Conservation (phyloP, 2,797 vertebrate genomes). For the Gastrophryne carolinensis region DNA sequence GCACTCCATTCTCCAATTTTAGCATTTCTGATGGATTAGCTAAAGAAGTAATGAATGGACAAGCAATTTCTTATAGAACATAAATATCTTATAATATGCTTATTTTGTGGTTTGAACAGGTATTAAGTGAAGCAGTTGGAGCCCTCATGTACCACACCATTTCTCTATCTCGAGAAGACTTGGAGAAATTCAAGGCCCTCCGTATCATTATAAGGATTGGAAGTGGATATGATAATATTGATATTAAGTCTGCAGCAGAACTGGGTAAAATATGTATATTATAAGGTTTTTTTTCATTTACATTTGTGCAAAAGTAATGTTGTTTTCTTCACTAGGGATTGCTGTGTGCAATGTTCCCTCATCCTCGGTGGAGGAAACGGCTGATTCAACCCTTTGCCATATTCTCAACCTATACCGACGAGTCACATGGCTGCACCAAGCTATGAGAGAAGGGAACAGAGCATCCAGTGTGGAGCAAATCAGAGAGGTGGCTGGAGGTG, state of each 20-base stretch:
- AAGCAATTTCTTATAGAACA: too few relatives aligned
- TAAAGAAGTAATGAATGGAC: too few relatives aligned
- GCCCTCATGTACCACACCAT: slow-evolving; percentile 90
- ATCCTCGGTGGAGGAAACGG: slow-evolving; percentile 85
- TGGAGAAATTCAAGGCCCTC: slow-evolving; percentile 89
- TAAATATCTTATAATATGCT: too few relatives aligned
- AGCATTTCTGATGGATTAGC: too few relatives aligned
- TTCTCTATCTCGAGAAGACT: slow-evolving; percentile 84
- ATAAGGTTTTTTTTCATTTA: not conserved
- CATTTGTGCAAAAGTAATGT: not conserved
- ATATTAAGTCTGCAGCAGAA: slow-evolving; percentile 86
- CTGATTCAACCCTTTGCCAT: slow-evolving; percentile 86
- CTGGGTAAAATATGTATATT: slow-evolving; percentile 70
- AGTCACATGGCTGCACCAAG: slow-evolving; percentile 88
- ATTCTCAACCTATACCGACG: slow-evolving; percentile 87
- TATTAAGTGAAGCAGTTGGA: slow-evolving; percentile 86
- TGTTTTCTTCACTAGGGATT: slow-evolving; percentile 71
- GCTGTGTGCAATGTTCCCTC: slow-evolving; percentile 87
- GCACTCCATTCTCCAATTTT: too few relatives aligned
- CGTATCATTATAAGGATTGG: slow-evolving; percentile 87
- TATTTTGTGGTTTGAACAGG: slow-evolving; percentile 69
- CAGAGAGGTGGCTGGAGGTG: slow-evolving; percentile 84
- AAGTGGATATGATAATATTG: slow-evolving; percentile 86
- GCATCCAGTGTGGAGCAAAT: slow-evolving; percentile 86
- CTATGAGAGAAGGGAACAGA: slow-evolving; percentile 83